These are phyloP conservation scores for Enteromius unitaeniatus DNA, from an alignment of 2,797 vertebrate species.

Conservation along the genomic window DNA sequence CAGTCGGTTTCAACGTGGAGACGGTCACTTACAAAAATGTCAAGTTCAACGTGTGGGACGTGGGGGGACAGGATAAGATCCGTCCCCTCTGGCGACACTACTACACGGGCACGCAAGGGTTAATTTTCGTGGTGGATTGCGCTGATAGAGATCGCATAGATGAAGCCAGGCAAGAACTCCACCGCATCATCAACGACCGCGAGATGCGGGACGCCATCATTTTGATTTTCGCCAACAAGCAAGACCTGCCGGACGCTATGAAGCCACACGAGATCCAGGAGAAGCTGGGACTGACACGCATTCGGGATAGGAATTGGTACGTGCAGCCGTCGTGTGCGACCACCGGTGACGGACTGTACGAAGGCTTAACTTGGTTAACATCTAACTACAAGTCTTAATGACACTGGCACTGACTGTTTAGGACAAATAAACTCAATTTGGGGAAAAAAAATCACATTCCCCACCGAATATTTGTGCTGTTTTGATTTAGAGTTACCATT, in stretches of 20 bases:
- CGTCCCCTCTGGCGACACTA: conserved; percentile 98
- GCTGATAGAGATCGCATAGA: conserved; percentile 98
- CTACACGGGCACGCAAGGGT: conserved; percentile 98
- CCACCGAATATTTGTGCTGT: conserved; percentile 81
- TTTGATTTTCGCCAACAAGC: conserved; percentile 99
- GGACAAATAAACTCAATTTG: conserved; percentile 78
- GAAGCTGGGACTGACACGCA: conserved; percentile 98
- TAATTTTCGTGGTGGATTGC: conserved; percentile 99
- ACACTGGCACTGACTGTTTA: conserved; percentile 82
- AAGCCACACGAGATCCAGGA: conserved; percentile 99
- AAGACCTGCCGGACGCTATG: conserved; percentile 99
- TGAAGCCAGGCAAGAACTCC: conserved; percentile 97
- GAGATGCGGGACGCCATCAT: conserved; percentile 99
- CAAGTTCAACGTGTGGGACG: conserved; percentile 99
- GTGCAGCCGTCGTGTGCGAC: conserved; percentile 99
- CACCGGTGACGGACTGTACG: conserved; percentile 97
- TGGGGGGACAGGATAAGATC: conserved; percentile 98
- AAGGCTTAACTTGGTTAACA: conserved; percentile 99
- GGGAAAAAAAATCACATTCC: conserved; percentile 75
- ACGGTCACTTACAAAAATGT: conserved; percentile 99
- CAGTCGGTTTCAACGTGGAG: conserved; percentile 99
- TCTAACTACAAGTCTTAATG: conserved; percentile 99
- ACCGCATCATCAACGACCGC: conserved; percentile 98
- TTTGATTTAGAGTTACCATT: conserved; percentile 80
- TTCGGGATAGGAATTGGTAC: conserved; percentile 99